phyloP scores from a whole-genome alignment of 2,888 invertebrate species.

The Phortica magna region DNA sequence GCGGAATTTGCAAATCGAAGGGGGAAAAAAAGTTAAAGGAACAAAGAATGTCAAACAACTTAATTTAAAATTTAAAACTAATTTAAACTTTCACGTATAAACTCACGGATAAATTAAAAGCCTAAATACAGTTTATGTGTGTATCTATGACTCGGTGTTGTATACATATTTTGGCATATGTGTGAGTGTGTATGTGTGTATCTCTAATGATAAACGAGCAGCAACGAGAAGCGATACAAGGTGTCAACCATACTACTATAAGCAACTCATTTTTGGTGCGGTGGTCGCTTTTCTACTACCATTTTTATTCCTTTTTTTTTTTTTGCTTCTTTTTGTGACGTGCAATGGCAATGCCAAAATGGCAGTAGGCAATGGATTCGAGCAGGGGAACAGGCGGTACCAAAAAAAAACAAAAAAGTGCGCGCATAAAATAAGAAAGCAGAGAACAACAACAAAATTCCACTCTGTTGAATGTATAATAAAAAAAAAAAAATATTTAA shows the following conservation, averaged over 20 bases:
- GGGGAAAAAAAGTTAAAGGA: not conserved
- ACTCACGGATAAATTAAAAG: constrained; percentile 18
- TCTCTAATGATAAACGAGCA: constrained; percentile 15
- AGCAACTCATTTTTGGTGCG: constrained; percentile 15
- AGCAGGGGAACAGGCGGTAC: constrained; percentile 11
- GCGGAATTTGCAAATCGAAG: constrained; percentile 10
- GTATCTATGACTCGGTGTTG: constrained; percentile 4
- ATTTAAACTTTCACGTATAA: constrained; percentile 42
- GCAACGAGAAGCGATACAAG: constrained; percentile 27
- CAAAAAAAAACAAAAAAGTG: constrained; percentile 32
- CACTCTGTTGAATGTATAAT: constrained; percentile 61
- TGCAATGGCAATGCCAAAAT: constrained; percentile 52
- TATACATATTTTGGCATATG: not conserved
- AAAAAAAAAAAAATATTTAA: constrained; percentile 59
- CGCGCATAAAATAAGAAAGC: constrained; percentile 27
- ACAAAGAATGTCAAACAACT: constrained; percentile 22
- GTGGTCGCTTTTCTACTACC: constrained; percentile 1
- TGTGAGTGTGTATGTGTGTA: constrained; percentile 12
- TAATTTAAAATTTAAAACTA: constrained; percentile 48
- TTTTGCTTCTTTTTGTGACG: constrained; percentile 10
- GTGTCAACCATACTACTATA: constrained; percentile 29
- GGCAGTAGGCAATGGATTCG: constrained; percentile 35
- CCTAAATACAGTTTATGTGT: constrained; percentile 17
- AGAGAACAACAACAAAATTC: constrained; percentile 44
- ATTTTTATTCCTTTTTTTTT: constrained; percentile 2